phyloP scores from a whole-genome alignment of 1,140 invertebrate genomes.

The Dermatophagoides farinae region DNA sequence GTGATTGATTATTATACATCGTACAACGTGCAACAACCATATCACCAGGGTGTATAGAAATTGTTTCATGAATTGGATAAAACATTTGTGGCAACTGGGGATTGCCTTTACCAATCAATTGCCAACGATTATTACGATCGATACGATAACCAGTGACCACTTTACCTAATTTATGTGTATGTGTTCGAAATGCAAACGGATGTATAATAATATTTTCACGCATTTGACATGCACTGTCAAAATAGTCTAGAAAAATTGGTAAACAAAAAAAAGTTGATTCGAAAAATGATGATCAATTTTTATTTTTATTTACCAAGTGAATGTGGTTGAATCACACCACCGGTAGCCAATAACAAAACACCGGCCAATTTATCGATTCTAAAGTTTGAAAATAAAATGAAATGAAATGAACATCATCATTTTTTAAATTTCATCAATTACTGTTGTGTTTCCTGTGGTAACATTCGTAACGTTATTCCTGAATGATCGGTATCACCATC shows the following conservation, averaged over 20 bases:
- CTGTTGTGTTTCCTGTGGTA: constrained; percentile 14
- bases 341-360: constrained; percentile 61
- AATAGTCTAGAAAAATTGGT: constrained; percentile 33
- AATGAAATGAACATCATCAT: neutral
- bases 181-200: constrained; percentile 83
- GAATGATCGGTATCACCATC: constrained; percentile 19
- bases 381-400: neutral
- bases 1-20: constrained; percentile 49
- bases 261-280: neutral
- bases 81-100: constrained; percentile 85
- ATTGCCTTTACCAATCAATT: constrained; percentile 66
- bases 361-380: constrained; percentile 55
- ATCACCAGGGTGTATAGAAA: constrained; percentile 42
- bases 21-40: constrained; percentile 69
- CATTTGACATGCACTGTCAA: constrained; percentile 67
- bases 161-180: constrained; percentile 69
- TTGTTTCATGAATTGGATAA: constrained; percentile 47
- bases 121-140: constrained; percentile 41
- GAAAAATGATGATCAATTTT: neutral
- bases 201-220: constrained; percentile 59
- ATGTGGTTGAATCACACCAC: constrained; percentile 47
- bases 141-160: constrained; percentile 72
- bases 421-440: constrained; percentile 2
- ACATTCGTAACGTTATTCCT: constrained; percentile 17
- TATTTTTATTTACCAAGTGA: constrained; percentile 24